A percentile compares a stretch with the other conserved stretches of the same genome.
Evolutionary conservation across 1,140 invertebrate species (phyloP).

Genomic region (Anastrepha ludens): DNA sequence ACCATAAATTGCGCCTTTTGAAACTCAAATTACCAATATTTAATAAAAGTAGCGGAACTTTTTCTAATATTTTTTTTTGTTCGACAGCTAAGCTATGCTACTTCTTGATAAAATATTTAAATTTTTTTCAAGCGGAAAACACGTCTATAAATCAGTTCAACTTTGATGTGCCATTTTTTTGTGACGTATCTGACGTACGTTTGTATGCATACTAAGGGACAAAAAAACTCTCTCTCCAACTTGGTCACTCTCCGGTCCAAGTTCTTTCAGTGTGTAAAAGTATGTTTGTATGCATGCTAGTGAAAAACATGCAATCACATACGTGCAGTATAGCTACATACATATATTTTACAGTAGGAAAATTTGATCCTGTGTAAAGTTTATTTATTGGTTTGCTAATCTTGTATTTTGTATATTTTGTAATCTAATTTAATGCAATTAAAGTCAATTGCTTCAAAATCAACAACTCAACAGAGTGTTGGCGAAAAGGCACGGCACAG

Average conservation of each 20-base stretch:
- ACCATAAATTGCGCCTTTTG: too few species aligned
- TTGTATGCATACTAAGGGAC: too few species aligned
- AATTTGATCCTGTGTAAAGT: slow-evolving; percentile 52
- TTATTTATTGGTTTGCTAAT: slow-evolving; percentile 52
- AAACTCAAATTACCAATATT: too few species aligned
- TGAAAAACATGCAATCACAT: not conserved
- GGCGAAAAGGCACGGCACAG: not conserved
- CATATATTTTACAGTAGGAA: not conserved
- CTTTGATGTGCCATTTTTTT: too few species aligned
- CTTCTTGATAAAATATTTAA: too few species aligned
- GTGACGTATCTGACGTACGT: too few species aligned
- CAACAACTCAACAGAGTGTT: slow-evolving; percentile 36
- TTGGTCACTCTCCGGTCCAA: not conserved
- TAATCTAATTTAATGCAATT: slow-evolving; percentile 53
- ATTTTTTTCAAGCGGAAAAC: too few species aligned
- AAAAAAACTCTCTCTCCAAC: too few species aligned
- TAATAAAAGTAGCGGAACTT: too few species aligned
- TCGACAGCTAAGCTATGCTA: too few species aligned
- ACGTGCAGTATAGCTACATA: not conserved
- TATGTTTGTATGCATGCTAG: not conserved
- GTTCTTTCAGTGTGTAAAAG: not conserved
- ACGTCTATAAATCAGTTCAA: too few species aligned
- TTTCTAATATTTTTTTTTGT: too few species aligned
- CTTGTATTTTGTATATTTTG: slow-evolving; percentile 46
- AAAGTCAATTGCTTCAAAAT: slow-evolving; percentile 53